A percentile compares a stretch with the other conserved stretches of the same genome.
These are phyloP conservation scores for Monochamus alternatus DNA, from an alignment of 2,888 invertebrate genomes.

Conservation along the genomic window DNA sequence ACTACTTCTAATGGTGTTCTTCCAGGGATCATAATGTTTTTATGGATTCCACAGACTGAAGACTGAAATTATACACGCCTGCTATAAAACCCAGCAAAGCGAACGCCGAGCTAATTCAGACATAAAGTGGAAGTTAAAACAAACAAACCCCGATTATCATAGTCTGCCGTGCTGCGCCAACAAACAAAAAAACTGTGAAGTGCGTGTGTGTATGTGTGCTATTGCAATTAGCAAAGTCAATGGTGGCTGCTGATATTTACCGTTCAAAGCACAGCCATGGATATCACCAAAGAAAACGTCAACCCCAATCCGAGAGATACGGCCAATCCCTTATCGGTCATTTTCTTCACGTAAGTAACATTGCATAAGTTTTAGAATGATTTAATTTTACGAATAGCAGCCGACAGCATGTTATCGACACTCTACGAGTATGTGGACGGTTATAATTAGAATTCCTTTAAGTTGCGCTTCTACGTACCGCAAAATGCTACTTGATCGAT, in stretches of 20 bases:
- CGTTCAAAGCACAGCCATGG: conserved; percentile 65
- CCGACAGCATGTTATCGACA: background rate
- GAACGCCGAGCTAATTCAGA: conserved; percentile 27
- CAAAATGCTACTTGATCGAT: background rate
- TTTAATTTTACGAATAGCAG: background rate
- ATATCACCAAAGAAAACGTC: conserved; percentile 70
- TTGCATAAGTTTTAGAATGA: conserved; percentile 1
- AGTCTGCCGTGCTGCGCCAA: conserved; percentile 23
- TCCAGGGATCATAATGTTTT: conserved; percentile 24
- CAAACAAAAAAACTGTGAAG: conserved; percentile 30
- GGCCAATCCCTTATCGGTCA: conserved; percentile 71
- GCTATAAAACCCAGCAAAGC: conserved; percentile 24
- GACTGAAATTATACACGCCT: conserved; percentile 31
- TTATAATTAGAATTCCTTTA: background rate
- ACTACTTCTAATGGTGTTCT: conserved; percentile 1
- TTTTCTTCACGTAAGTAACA: conserved; percentile 73
- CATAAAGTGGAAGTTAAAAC: conserved; percentile 39
- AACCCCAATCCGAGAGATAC: conserved; percentile 73
- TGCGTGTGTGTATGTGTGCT: conserved; percentile 17
- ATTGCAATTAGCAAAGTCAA: conserved; percentile 32
- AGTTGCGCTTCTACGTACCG: background rate
- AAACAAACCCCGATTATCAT: conserved; percentile 37
- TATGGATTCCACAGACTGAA: conserved; percentile 10
- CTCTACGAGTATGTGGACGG: background rate
- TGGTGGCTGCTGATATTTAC: conserved; percentile 31